Base-by-base conservation (phyloP, 2,888 invertebrate species). In the Sinelater perroti region DNA sequence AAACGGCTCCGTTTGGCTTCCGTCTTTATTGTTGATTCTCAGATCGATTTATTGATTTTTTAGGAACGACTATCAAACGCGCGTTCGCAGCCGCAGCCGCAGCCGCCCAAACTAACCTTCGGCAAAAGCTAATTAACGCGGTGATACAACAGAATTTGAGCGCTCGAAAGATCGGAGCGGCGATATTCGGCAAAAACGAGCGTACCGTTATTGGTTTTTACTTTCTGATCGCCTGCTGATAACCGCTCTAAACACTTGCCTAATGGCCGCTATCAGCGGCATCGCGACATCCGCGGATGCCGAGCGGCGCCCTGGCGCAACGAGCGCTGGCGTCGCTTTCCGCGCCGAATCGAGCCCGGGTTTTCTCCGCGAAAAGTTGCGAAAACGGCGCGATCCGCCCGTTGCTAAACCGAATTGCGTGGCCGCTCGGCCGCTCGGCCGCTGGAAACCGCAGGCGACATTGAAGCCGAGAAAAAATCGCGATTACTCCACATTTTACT, bases 371-470 rank as follows among this genome's bases (percentile, higher is more conserved):
- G n/a, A n/a, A n/a, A n/a, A n/a, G n/a, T n/a, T n/a, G n/a, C n/a
- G n/a, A n/a, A n/a, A n/a, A n/a, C n/a, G n/a, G 11, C n/a, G 30
- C 1, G 13, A 30, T 30, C 30, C 10, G 10, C 13, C 11, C 18
- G 11, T 36, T 36, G n/a, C 36, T 18, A 36, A 53, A 53, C 42
- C 26, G 45, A 42, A 45, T 53, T 53, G 44, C 53, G 53, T 45
- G 53, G 44, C 26, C 46, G n/a, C n/a, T n/a, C n/a, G n/a, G n/a
- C 30, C 30, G 30, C 28, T 45, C 46, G 46, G 18, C 24, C 35
- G 26, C 16, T 24, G 44, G 21, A 58, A 58, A 58, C 58, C 58
- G 30, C 58, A 58, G 49, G 50, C 45, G 59, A 54, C 59, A 59
- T 59, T 59, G 59, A 54, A 57, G 40, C 53, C 28, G n/a, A 45